Conservation (phyloP, 2,113 vertebrate genomes). For the Ciconia stormi region DNA sequence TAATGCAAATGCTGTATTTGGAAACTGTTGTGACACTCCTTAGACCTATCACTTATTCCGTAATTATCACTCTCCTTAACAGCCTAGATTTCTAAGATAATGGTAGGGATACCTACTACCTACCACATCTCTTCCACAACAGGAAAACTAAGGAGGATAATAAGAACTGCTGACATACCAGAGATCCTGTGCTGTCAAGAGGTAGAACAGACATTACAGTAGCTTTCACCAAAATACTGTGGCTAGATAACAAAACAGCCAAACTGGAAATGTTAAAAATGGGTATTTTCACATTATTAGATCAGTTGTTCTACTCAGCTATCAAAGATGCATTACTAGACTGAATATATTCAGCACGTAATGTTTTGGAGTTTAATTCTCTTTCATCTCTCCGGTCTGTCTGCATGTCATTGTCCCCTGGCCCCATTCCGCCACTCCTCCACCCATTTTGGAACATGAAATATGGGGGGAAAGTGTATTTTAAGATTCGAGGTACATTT, state of each 20-base stretch:
- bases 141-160: not conserved
- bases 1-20: not conserved
- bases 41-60: not conserved
- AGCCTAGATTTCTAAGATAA: not conserved
- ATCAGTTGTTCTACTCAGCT: not conserved
- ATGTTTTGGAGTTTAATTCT: not conserved
- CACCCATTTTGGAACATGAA: not conserved
- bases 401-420: too few relatives aligned
- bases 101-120: not conserved
- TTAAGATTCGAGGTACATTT: not conserved
- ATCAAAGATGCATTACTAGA: not conserved
- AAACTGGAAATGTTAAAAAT: not conserved
- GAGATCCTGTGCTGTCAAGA: not conserved
- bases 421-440: too few relatives aligned
- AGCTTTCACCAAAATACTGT: not conserved
- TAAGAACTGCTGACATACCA: not conserved
- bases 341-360: not conserved
- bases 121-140: not conserved
- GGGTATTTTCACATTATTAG: not conserved
- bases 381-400: not conserved
- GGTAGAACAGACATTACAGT: not conserved
- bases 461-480: not conserved
- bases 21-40: not conserved
- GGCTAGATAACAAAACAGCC: not conserved
- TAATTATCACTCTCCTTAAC: not conserved